These are phyloP conservation scores for Macquaria ambigua DNA, from an alignment of 2,113 vertebrate genomes.

Conservation along the genomic window DNA sequence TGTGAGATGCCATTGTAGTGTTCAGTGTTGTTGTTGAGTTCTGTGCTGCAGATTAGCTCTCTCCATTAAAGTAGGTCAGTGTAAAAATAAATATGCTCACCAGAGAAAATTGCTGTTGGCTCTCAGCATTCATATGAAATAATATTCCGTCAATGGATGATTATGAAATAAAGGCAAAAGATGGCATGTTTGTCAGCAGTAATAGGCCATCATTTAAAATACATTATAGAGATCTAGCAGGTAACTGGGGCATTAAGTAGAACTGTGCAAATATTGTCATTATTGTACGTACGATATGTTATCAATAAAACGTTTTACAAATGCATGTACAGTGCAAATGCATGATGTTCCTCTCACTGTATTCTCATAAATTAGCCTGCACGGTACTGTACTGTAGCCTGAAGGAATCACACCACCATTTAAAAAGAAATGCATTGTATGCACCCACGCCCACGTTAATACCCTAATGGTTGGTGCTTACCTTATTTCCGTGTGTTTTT, in stretches of 20 bases:
- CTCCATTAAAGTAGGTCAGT: conserved; percentile 55
- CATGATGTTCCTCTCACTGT: conserved; percentile 7
- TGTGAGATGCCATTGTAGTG: background rate
- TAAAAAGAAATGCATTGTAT: background rate
- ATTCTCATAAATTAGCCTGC: conserved; percentile 46
- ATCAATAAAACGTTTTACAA: background rate
- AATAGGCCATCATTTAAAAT: conserved; percentile 30
- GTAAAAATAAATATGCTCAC: conserved; percentile 45
- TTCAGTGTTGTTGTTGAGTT: conserved; percentile 11
- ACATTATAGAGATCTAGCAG: background rate
- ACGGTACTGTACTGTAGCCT: background rate
- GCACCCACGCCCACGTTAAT: background rate
- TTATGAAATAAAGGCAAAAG: background rate
- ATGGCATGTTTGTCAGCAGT: background rate
- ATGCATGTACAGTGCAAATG: background rate
- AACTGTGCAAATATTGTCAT: background rate
- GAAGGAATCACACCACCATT: background rate
- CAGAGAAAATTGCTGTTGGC: background rate
- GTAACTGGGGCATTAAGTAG: background rate
- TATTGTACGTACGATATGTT: background rate
- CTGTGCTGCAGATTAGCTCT: conserved; percentile 13
- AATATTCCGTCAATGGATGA: background rate
- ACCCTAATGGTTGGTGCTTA: conserved; percentile 19
- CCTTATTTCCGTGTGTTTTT: conserved; percentile 47
- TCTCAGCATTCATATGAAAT: conserved; percentile 3